Conservation (phyloP, 1,140 invertebrate species). For the Cotesia glomerata region DNA sequence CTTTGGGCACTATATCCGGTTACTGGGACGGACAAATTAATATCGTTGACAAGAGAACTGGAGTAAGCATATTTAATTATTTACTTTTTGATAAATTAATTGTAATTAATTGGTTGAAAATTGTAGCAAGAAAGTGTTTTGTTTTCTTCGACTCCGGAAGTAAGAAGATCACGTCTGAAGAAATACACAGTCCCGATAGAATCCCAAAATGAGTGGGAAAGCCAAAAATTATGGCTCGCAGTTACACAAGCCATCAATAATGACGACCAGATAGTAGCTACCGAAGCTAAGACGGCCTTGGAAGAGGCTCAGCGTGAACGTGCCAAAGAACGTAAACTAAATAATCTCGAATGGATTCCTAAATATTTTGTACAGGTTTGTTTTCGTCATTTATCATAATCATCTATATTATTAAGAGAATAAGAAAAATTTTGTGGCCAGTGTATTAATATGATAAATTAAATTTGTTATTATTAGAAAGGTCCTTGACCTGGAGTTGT, state of each 20-base stretch:
- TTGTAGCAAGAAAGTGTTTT: constrained; percentile 75
- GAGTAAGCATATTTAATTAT: constrained; percentile 57
- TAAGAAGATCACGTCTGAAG: constrained; percentile 75
- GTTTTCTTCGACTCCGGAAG: constrained; percentile 75
- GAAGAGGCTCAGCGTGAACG: constrained; percentile 84
- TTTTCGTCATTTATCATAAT: constrained; percentile 3
- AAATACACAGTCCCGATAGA: constrained; percentile 82
- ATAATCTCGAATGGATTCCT: constrained; percentile 71
- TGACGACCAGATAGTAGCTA: constrained; percentile 82
- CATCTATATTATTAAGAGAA: too few relatives aligned
- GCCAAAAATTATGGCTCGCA: constrained; percentile 83
- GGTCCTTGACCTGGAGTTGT: too few relatives aligned
- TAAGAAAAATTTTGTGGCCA: too few relatives aligned
- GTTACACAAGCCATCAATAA: constrained; percentile 81
- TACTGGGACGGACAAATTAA: constrained; percentile 91
- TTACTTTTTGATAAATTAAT: background rate
- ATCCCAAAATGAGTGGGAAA: constrained; percentile 80
- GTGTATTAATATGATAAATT: too few relatives aligned
- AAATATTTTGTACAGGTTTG: constrained; percentile 74
- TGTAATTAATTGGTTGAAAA: constrained; percentile 22
- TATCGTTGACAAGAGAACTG: constrained; percentile 80
- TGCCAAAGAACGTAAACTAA: constrained; percentile 71
- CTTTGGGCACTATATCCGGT: constrained; percentile 82
- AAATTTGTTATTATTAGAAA: too few relatives aligned
- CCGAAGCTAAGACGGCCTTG: constrained; percentile 86